A percentile compares a stretch with the other conserved stretches of the same genome.
Evolutionary conservation across 2,113 vertebrate species (phyloP).

Genomic region (Gobio gobio): DNA sequence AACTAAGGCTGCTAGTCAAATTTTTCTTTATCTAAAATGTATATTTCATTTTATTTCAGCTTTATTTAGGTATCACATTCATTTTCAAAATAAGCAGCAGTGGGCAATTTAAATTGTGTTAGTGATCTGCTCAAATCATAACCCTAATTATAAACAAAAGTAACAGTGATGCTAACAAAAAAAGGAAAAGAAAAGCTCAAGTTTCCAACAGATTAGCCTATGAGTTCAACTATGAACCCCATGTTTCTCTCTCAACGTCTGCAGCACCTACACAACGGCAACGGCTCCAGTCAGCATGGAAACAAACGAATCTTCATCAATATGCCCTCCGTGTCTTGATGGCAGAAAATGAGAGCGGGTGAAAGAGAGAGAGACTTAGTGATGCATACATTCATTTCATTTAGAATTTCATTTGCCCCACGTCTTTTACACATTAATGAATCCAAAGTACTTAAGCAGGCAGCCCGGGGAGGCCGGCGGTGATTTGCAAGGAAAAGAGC

Average conservation of each 20-base stretch:
- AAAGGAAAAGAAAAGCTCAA: not conserved
- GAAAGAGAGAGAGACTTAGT: slow-evolving; percentile 56
- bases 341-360: slow-evolving; percentile 40
- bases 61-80: not conserved
- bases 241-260: not conserved
- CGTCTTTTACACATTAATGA: slow-evolving; percentile 57
- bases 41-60: not conserved
- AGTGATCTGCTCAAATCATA: not conserved
- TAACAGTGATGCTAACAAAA: not conserved
- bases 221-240: not conserved
- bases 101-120: not conserved
- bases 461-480: slow-evolving; percentile 33
- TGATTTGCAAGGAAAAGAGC: slow-evolving; percentile 54
- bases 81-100: not conserved
- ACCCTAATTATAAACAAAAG: not conserved
- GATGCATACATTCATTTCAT: slow-evolving; percentile 73
- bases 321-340: slow-evolving; percentile 31
- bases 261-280: slow-evolving; percentile 18
- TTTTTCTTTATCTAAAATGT: not conserved
- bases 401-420: slow-evolving; percentile 55
- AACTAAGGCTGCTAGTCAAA: too few relatives aligned
- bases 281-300: slow-evolving; percentile 28
- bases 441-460: slow-evolving; percentile 57
- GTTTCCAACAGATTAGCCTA: not conserved
- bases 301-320: slow-evolving; percentile 47